These are phyloP conservation scores for Hoplias malabaricus DNA, from an alignment of 2,113 vertebrate genomes.

Conservation along the genomic window DNA sequence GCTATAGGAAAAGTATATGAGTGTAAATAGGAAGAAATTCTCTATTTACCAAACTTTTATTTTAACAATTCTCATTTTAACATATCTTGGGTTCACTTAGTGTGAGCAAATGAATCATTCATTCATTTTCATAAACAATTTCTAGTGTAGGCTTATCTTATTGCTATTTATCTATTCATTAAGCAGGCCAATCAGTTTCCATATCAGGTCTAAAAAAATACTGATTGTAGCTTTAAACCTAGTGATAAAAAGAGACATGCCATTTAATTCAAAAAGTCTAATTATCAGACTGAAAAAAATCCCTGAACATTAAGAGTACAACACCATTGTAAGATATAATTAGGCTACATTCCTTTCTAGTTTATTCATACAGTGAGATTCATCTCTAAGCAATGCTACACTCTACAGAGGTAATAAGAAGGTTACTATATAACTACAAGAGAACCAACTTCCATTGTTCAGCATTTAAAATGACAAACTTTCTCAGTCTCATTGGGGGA, in stretches of 20 bases:
- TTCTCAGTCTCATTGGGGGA: background rate
- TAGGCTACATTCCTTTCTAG: constrained; percentile 51
- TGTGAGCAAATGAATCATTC: background rate
- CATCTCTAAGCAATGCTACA: constrained; percentile 42
- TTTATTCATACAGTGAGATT: constrained; percentile 29
- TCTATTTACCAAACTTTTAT: background rate
- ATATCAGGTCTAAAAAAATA: constrained; percentile 1
- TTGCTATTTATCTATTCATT: constrained; percentile 31
- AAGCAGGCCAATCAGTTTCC: background rate
- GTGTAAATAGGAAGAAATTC: background rate
- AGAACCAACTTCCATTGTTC: constrained; percentile 34
- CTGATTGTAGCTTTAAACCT: background rate
- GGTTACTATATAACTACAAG: constrained; percentile 29
- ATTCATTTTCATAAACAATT: background rate
- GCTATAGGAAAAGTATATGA: background rate
- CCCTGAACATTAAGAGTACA: constrained; percentile 48
- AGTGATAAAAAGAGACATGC: background rate
- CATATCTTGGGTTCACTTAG: background rate
- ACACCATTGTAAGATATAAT: constrained; percentile 41
- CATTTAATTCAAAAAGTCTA: constrained; percentile 9
- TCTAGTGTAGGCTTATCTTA: background rate
- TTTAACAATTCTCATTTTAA: background rate
- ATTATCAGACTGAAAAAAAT: constrained; percentile 24
- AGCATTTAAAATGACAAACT: background rate
- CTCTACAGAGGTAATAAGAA: constrained; percentile 47